A percentile compares a stretch with the other conserved stretches of the same genome.
These are phyloP conservation scores for Castor canadensis DNA, from an alignment of 2,113 vertebrate species.

Conservation along the genomic window DNA sequence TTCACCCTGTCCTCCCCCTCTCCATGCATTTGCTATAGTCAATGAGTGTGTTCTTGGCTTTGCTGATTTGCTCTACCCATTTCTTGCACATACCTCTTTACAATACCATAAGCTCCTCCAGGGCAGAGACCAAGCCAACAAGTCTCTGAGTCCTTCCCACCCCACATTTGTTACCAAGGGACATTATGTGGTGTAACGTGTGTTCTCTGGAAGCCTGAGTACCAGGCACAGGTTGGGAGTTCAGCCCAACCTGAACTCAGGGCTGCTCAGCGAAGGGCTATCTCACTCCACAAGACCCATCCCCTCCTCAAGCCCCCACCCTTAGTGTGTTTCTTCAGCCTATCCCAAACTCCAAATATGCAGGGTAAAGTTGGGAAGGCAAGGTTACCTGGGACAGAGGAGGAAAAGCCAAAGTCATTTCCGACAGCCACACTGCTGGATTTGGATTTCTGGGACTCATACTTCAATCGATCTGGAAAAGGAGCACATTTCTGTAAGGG, in stretches of 20 bases:
- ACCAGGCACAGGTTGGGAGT: background rate
- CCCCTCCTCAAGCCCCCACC: background rate
- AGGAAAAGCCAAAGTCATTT: conserved; percentile 80
- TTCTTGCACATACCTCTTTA: background rate
- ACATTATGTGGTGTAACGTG: background rate
- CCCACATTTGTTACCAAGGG: background rate
- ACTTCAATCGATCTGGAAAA: conserved; percentile 97
- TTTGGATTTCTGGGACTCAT: conserved; percentile 97
- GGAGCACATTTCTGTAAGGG: conserved; percentile 40
- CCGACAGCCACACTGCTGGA: conserved; percentile 85
- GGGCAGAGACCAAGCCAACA: background rate
- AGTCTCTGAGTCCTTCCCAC: background rate
- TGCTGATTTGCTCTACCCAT: background rate
- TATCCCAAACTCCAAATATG: background rate
- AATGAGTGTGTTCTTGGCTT: background rate
- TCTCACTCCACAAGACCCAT: background rate
- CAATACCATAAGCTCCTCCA: background rate
- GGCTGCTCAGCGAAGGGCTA: background rate
- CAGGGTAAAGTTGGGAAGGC: background rate
- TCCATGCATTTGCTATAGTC: background rate
- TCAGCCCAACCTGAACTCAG: background rate
- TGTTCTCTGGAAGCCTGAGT: background rate
- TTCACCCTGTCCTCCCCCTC: background rate
- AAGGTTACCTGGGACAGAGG: conserved; percentile 82
- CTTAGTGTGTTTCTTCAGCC: background rate